Conservation (phyloP, 2,113 vertebrate species). For the Corydoras sp. region DNA sequence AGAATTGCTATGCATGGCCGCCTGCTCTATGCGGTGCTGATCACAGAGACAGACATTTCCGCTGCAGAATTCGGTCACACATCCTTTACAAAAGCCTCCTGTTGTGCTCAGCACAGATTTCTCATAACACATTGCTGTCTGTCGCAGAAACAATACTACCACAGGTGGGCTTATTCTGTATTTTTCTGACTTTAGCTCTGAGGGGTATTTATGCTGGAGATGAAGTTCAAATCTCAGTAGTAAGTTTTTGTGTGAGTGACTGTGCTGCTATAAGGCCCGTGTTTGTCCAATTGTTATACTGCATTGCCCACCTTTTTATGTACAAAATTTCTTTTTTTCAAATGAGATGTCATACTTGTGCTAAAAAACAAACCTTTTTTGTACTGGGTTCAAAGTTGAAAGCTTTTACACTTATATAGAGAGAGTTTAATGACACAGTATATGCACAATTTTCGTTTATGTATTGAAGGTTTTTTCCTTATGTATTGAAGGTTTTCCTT, state of each 20-base stretch:
- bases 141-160: slow-evolving; percentile 1
- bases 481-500: too few relatives aligned
- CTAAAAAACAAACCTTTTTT: too few relatives aligned
- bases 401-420: too few relatives aligned
- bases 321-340: too few relatives aligned
- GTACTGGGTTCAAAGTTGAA: too few relatives aligned
- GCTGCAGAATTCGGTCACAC: slow-evolving; percentile 11
- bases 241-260: neutral
- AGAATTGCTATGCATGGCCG: slow-evolving; percentile 15
- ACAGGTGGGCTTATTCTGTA: slow-evolving; percentile 9
- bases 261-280: neutral
- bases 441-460: too few relatives aligned
- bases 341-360: too few relatives aligned
- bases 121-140: slow-evolving; percentile 7
- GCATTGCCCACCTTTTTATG: neutral
- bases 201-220: neutral
- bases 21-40: neutral
- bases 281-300: neutral
- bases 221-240: neutral
- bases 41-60: slow-evolving; percentile 17
- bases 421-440: too few relatives aligned
- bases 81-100: slow-evolving; percentile 8
- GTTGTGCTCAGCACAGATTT: slow-evolving; percentile 4
- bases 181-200: slow-evolving; percentile 8
- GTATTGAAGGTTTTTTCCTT: too few relatives aligned